Evolutionary conservation across 2,888 invertebrate genomes (phyloP), one percentile per base, ranked within the genome.

Genomic region (Phyllotreta striolata): DNA sequence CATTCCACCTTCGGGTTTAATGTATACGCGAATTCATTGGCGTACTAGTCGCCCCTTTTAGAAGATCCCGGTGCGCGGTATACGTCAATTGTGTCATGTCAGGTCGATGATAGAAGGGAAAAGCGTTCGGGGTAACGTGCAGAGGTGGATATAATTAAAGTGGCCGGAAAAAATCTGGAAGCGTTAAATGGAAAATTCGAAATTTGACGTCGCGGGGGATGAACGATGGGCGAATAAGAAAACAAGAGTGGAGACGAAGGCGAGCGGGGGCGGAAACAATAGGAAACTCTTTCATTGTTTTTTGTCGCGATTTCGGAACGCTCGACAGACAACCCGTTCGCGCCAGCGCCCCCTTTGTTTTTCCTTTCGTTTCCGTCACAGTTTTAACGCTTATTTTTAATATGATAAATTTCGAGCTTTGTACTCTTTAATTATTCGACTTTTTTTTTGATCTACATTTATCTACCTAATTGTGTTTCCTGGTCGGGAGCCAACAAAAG

Each of bases 401-500:
- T 80, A 79, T 81, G 81, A 81, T 81, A 81, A 81, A 81, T 81
- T 81, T 76, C 75, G 77, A 78, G 81, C 81, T 80, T 81, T 81
- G 81, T 81, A 80, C 76, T 76, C 79, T 79, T 81, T 81, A 81
- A 81, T 81, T 81, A 81, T 81, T 81, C 80, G 76, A 78, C 78
- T 78, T 81, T 81, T 81, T 81, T 81, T 4, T 4, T 4, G 24
- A 24, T 24, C 24, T 80, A 80, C 81, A 81, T 80, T 81, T 81
- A 81, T 81, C 80, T 80, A 81, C 80, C 81, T 81, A 81, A 81
- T 81, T 81, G 81, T 81, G 78, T 79, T 80, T 79, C 78, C 79
- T 77, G 80, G 78, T 79, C 72, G 77, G 75, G 70, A 66, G 24
- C 24, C 73, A 74, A 79, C 78, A 80, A 79, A 76, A 72, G 73